phyloP scores from a whole-genome alignment of 2,888 invertebrate species.

The Marasmarcha lunaedactyla region DNA sequence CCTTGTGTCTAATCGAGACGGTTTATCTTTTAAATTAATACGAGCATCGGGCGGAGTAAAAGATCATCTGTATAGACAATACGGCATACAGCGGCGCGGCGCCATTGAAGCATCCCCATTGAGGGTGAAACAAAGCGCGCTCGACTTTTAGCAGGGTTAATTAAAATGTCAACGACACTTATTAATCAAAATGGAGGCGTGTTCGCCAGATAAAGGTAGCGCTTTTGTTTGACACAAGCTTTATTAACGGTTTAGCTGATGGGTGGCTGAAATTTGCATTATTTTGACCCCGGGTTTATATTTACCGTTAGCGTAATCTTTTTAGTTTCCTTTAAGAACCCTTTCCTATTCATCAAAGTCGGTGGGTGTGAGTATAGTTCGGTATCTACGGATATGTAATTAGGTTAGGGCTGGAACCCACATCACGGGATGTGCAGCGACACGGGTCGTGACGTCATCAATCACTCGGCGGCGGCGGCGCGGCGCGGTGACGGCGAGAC shows the following conservation, averaged over 20 bases:
- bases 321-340: not conserved
- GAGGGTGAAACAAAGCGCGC: slow-evolving; percentile 39
- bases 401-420: slow-evolving; percentile 45
- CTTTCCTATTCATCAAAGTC: not conserved
- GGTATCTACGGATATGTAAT: slow-evolving; percentile 23
- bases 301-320: too few species aligned
- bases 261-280: not conserved
- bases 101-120: slow-evolving; percentile 9
- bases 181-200: slow-evolving; percentile 48
- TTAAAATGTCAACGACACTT: slow-evolving; percentile 64
- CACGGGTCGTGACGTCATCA: slow-evolving; percentile 48
- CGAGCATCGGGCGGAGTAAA: too few species aligned
- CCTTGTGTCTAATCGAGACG: too few species aligned
- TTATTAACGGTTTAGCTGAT: slow-evolving; percentile 5
- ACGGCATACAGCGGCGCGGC: too few species aligned
- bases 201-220: slow-evolving; percentile 21
- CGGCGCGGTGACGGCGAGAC: slow-evolving; percentile 25
- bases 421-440: slow-evolving; percentile 30
- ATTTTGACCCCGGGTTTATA: not conserved
- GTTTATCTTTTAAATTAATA: too few species aligned
- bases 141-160: slow-evolving; percentile 59
- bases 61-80: too few species aligned
- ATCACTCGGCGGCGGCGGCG: slow-evolving; percentile 32
- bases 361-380: not conserved
- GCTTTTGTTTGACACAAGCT: slow-evolving; percentile 13